Evolutionary conservation across 92 coral and sea anemone genomes (phyloP).

Genomic region (Meandrina meandrites): DNA sequence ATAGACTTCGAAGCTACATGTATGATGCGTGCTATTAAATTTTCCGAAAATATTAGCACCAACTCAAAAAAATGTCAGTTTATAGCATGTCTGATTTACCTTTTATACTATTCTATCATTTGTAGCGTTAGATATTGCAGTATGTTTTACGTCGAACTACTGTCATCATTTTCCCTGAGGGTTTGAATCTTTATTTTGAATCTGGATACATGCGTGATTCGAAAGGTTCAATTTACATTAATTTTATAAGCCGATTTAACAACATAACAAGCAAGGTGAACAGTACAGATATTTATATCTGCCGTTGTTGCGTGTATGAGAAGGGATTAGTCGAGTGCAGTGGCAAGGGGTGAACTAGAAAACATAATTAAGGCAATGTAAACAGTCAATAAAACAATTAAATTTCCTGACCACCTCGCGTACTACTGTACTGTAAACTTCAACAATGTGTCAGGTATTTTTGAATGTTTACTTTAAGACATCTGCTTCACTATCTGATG

Average conservation of each 20-base stretch:
- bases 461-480: not conserved
- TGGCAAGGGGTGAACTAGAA: not conserved
- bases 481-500: not conserved
- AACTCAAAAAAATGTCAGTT: constrained; percentile 15
- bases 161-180: not conserved
- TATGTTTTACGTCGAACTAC: not conserved
- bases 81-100: not conserved
- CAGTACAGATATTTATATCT: not conserved
- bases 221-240: not conserved
- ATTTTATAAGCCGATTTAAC: not conserved
- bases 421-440: not conserved
- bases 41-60: not conserved
- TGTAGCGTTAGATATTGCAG: not conserved
- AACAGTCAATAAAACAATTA: not conserved
- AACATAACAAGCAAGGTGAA: not conserved
- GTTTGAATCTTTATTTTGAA: not conserved
- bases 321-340: not conserved
- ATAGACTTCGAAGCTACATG: not conserved
- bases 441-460: not conserved
- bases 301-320: not conserved
- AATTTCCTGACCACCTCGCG: not conserved
- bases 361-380: not conserved
- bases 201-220: not conserved
- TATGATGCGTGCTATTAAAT: not conserved
- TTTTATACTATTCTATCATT: not conserved